Evolutionary conservation across 2,888 invertebrate genomes (phyloP), one percentile per base, ranked within the genome.

Genomic region (Gibbula magus): DNA sequence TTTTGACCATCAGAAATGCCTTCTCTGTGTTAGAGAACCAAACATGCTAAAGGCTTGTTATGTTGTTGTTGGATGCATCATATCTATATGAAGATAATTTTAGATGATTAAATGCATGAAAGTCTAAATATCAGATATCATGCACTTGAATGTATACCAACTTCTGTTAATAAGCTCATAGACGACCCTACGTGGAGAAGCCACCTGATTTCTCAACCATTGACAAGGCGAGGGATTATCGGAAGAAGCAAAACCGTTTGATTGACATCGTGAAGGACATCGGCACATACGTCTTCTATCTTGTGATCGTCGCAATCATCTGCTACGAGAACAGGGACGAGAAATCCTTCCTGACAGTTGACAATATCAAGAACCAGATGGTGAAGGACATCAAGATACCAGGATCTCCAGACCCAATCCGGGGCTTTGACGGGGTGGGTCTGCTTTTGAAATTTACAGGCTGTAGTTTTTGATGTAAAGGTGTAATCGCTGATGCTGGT

Each of bases 171-270:
- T n/a, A 39, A 80, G 80, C 56, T n/a, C 81, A 81, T 70, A 61
- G 81, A 16, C 54, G 78, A 18, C 78, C 78, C 2, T 79, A 79
- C 16, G 51, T 76, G 3, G 78, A 77, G 4, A 82, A 79, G 39
- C 56, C 82, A 20, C 54, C 73, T 4, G 76, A 81, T 51, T 54
- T 77, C 51, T 51, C 67, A 22, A 74, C 20, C n/a, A 25, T 79
- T 20, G 56, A 70, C 22, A 61, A 73, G 25, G 51, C 29, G 2
- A 20, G 79, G 16, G 53, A 79, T 7, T 79, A 79, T 35, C 18
- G 77, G 25, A 77, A 79, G 74, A 81, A 79, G 25, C 80, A 80
- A 78, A 83, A 79, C 53, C 79, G 79, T 51, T 67, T 84, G 75
- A 74, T 82, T 52, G 70, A 75, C 10, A 77, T 81, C 8, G 39